Conservation (phyloP, 1,140 invertebrate genomes). For the Sogatella furcifera region DNA sequence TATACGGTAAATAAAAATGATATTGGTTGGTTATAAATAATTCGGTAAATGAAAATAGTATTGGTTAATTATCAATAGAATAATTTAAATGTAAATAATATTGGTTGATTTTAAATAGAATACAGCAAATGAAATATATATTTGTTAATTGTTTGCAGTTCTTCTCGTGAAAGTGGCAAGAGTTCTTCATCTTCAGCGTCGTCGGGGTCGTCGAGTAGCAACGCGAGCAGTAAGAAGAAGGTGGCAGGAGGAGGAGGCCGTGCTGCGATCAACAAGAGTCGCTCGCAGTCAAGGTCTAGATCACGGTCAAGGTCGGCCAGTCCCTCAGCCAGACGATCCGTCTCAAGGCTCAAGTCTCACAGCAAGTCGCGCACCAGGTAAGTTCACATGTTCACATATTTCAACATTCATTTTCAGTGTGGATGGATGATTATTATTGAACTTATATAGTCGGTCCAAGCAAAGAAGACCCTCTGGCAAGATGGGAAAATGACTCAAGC, state of each 20-base stretch:
- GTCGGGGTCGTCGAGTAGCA: not conserved
- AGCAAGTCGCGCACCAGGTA: constrained; percentile 3
- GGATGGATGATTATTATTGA: too few relatives aligned
- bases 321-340: not conserved
- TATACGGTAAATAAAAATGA: too few relatives aligned
- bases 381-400: too few relatives aligned
- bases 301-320: constrained; percentile 12
- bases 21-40: too few relatives aligned
- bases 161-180: constrained; percentile 10
- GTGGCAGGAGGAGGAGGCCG: not conserved
- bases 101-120: not conserved
- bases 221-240: not conserved
- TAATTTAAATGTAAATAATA: not conserved
- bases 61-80: too few relatives aligned
- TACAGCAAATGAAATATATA: too few relatives aligned
- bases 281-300: constrained; percentile 12
- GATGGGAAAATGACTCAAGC: too few relatives aligned
- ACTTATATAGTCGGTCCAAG: too few relatives aligned
- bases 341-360: not conserved
- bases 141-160: not conserved
- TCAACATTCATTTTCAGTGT: too few relatives aligned
- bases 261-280: constrained; percentile 3
- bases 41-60: too few relatives aligned
- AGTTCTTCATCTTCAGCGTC: constrained; percentile 8
- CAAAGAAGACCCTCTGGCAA: too few relatives aligned